These are phyloP conservation scores for Yponomeuta cagnagella DNA, from an alignment of 2,888 invertebrate species.

Conservation along the genomic window DNA sequence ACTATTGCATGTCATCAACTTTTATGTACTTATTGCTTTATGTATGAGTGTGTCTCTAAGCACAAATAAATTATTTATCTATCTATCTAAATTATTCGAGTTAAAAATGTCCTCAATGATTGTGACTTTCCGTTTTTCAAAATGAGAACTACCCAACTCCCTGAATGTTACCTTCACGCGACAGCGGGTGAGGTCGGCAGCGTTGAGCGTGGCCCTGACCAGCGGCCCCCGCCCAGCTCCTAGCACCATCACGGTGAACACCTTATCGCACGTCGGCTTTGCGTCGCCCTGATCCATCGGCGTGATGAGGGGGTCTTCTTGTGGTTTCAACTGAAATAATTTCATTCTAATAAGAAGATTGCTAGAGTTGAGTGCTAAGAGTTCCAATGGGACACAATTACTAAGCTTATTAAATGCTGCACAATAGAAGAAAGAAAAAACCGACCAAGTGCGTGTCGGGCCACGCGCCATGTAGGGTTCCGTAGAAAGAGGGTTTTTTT, in stretches of 20 bases:
- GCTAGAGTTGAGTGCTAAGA: not conserved
- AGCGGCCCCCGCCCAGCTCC: conserved; percentile 97
- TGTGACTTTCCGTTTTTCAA: too few species aligned
- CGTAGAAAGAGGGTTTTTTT: too few species aligned
- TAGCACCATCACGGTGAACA: conserved; percentile 86
- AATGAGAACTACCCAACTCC: too few species aligned
- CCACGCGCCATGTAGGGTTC: too few species aligned
- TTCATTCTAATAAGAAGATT: not conserved
- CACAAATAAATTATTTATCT: too few species aligned
- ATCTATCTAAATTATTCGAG: too few species aligned
- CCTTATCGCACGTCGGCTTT: conserved; percentile 1
- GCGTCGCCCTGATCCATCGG: not conserved
- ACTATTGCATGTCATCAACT: too few species aligned
- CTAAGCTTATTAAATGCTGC: not conserved
- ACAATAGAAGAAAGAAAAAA: too few species aligned
- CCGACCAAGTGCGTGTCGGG: too few species aligned
- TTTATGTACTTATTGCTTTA: too few species aligned
- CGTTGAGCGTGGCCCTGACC: conserved; percentile 91
- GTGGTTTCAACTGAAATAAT: not conserved
- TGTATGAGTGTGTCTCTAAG: too few species aligned
- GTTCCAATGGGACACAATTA: not conserved
- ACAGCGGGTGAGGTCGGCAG: conserved; percentile 82
- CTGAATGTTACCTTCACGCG: conserved; percentile 76
- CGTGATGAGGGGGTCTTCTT: conserved; percentile 1
- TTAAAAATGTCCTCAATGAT: too few species aligned